These are phyloP conservation scores for Brachymystax lenok DNA, from an alignment of 2,797 vertebrate species.

Conservation along the genomic window DNA sequence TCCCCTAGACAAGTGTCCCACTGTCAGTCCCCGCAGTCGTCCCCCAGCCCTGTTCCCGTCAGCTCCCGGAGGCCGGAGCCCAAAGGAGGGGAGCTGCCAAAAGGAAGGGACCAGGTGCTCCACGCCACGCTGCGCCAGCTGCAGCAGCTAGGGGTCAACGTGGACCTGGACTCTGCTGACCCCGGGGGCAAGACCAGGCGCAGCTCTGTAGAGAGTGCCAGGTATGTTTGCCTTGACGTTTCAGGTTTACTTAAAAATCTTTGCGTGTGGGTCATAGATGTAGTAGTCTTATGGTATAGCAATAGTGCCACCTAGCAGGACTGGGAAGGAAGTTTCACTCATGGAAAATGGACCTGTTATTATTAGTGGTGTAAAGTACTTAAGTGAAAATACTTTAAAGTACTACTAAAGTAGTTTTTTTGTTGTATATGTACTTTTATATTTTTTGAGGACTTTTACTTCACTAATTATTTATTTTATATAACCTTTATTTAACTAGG, in stretches of 20 bases:
- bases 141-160: conserved; percentile 82
- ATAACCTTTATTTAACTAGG: too few relatives aligned
- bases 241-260: neutral
- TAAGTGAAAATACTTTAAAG: too few relatives aligned
- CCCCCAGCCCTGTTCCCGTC: conserved; percentile 43
- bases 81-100: conserved; percentile 29
- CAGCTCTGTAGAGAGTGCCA: conserved; percentile 81
- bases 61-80: conserved; percentile 46
- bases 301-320: neutral
- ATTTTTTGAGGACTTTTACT: too few relatives aligned
- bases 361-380: too few relatives aligned
- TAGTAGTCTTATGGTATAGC: neutral
- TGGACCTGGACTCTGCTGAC: conserved; percentile 69
- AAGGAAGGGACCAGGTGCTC: conserved; percentile 76
- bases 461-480: too few relatives aligned
- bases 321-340: neutral
- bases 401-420: too few relatives aligned
- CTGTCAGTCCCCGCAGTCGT: conserved; percentile 16
- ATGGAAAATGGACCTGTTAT: too few relatives aligned
- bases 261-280: neutral
- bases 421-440: too few relatives aligned
- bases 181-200: conserved; percentile 58
- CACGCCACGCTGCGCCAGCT: conserved; percentile 85
- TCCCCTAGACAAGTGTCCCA: conserved; percentile 19
- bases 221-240: conserved; percentile 69